Conservation (phyloP, 2,888 invertebrate genomes). For the Diloba caeruleocephala region DNA sequence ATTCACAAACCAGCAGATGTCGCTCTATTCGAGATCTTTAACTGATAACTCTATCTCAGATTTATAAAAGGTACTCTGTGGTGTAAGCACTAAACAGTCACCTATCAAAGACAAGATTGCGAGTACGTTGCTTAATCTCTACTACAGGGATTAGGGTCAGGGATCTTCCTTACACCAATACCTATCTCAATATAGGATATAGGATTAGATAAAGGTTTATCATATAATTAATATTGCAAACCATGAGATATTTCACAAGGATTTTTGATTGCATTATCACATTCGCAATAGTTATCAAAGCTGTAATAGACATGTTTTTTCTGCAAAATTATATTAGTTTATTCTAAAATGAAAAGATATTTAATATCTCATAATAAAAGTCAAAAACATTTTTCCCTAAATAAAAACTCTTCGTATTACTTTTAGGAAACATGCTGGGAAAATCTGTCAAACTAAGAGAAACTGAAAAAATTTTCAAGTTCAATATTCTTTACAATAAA, state of each 20-base stretch:
- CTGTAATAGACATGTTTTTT: conserved; percentile 3
- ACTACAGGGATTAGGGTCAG: conserved; percentile 3
- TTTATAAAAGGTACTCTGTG: no score
- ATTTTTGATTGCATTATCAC: conserved; percentile 36
- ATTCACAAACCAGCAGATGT: no score
- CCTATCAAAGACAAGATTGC: no score
- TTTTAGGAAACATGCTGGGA: conserved; percentile 26
- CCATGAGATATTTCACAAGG: conserved; percentile 22
- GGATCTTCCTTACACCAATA: not conserved
- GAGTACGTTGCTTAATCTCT: no score
- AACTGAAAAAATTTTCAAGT: conserved; percentile 61
- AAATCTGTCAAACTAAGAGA: conserved; percentile 47
- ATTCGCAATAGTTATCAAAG: conserved; percentile 23
- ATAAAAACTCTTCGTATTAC: conserved; percentile 3
- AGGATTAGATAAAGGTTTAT: conserved; percentile 23
- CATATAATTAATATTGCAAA: conserved; percentile 11
- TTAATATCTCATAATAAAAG: not conserved
- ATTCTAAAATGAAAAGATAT: conserved; percentile 3
- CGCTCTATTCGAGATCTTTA: no score
- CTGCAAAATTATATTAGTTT: conserved; percentile 1
- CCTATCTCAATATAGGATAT: no score
- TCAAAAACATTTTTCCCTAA: not conserved
- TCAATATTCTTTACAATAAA: conserved; percentile 41
- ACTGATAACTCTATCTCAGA: no score
- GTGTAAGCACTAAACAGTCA: no score